Percentiles rank a stretch among this genome's conserved stretches.
Conservation (phyloP, 2,888 invertebrate genomes). For the Cancer borealis region DNA sequence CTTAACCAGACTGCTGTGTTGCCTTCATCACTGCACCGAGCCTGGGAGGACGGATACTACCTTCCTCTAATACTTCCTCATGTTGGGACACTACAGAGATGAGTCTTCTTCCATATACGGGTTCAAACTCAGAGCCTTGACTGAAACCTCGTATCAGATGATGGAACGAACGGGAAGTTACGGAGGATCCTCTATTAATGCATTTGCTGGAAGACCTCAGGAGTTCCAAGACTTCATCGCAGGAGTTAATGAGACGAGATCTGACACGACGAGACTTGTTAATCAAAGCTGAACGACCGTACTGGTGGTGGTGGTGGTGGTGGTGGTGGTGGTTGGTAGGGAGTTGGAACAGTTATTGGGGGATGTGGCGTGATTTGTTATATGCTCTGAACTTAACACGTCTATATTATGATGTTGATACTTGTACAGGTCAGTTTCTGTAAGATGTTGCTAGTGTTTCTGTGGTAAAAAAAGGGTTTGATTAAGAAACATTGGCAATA, state of each 20-base stretch:
- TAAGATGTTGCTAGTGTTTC: neutral
- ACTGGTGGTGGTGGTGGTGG: neutral
- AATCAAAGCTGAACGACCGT: neutral
- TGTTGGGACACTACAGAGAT: neutral
- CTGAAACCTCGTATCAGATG: neutral
- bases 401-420: neutral
- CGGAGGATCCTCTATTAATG: neutral
- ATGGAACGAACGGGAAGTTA: neutral
- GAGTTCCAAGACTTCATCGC: neutral
- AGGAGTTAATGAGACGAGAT: slow-evolving; percentile 12
- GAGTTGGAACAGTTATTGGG: too few relatives aligned
- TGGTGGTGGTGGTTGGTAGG: neutral
- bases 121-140: neutral
- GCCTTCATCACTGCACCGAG: neutral
- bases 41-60: neutral
- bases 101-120: neutral
- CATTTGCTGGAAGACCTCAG: neutral
- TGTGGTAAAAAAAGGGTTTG: too few relatives aligned
- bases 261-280: neutral
- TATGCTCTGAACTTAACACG: too few relatives aligned
- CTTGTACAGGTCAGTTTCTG: neutral
- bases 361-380: too few relatives aligned
- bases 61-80: neutral
- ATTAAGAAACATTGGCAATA: neutral
- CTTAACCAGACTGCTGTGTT: neutral